Evolutionary conservation across 2,888 invertebrate genomes (phyloP).

Genomic region (Tetrapedia diversipes): DNA sequence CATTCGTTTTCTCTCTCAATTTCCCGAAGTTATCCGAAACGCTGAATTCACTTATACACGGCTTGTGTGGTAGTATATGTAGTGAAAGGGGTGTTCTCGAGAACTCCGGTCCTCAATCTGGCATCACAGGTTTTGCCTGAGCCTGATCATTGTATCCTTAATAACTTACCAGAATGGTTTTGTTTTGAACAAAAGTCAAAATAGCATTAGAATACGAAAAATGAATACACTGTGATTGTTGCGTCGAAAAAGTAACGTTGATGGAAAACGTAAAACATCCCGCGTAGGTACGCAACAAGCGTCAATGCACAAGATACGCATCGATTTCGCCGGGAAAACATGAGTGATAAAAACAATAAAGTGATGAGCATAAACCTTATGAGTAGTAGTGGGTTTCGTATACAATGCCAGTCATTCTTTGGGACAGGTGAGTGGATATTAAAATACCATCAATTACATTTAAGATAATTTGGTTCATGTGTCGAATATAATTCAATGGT

Average conservation of each 20-base stretch:
- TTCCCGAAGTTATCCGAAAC: no score
- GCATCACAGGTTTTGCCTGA: constrained; percentile 17
- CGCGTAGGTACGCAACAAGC: constrained; percentile 66
- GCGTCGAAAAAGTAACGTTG: constrained; percentile 5
- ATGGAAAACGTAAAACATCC: constrained; percentile 11
- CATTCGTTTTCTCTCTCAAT: no score
- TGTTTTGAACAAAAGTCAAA: background rate
- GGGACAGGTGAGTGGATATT: constrained; percentile 58
- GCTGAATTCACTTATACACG: no score
- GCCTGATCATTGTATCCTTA: constrained; percentile 9
- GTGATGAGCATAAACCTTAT: constrained; percentile 23
- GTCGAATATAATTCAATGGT: constrained; percentile 10
- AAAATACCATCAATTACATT: constrained; percentile 1
- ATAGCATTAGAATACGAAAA: background rate
- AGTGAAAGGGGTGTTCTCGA: no score
- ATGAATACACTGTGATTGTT: constrained; percentile 5
- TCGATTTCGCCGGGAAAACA: constrained; percentile 67
- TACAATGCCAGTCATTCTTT: constrained; percentile 39
- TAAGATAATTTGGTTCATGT: constrained; percentile 10
- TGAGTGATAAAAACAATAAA: constrained; percentile 48
- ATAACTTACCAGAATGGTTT: background rate
- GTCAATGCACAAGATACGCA: constrained; percentile 58
- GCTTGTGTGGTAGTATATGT: no score
- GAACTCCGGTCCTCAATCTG: no score
- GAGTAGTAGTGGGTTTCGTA: constrained; percentile 40